Conservation (phyloP, 1,140 invertebrate genomes). For the Papilio glaucus region DNA sequence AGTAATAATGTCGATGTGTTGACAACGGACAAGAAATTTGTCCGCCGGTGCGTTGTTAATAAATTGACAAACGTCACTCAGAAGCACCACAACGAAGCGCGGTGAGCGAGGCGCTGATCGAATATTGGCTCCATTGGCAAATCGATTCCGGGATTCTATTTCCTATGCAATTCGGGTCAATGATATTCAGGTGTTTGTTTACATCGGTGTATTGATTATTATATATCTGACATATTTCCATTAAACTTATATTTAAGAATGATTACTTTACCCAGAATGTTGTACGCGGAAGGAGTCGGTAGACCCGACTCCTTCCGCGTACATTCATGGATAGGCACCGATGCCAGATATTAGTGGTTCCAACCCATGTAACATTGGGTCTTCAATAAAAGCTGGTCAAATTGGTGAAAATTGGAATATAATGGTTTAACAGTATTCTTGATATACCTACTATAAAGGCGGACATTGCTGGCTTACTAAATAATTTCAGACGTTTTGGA, state of each 20-base stretch:
- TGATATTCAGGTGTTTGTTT: constrained; percentile 18
- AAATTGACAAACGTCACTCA: constrained; percentile 27
- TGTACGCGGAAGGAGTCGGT: no score
- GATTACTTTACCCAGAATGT: not conserved
- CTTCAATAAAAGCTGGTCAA: no score
- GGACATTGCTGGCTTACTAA: no score
- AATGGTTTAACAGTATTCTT: no score
- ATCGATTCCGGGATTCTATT: constrained; percentile 8
- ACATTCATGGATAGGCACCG: no score
- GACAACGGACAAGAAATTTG: constrained; percentile 14
- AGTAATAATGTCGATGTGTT: not conserved
- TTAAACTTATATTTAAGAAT: not conserved
- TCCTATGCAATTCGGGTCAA: constrained; percentile 29
- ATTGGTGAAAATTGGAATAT: no score
- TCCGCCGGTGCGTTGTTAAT: not conserved
- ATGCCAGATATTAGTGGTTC: no score
- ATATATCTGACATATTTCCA: not conserved
- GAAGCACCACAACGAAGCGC: constrained; percentile 1
- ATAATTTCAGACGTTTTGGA: no score
- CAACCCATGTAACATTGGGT: no score
- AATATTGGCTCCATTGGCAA: constrained; percentile 4
- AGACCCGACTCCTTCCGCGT: no score
- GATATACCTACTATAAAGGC: no score
- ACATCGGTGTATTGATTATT: not conserved
- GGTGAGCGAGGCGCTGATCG: constrained; percentile 28